Evolutionary conservation across 2,113 vertebrate species (phyloP), one percentile per base, ranked within the genome.

Genomic region (Dicrurus megarhynchus): DNA sequence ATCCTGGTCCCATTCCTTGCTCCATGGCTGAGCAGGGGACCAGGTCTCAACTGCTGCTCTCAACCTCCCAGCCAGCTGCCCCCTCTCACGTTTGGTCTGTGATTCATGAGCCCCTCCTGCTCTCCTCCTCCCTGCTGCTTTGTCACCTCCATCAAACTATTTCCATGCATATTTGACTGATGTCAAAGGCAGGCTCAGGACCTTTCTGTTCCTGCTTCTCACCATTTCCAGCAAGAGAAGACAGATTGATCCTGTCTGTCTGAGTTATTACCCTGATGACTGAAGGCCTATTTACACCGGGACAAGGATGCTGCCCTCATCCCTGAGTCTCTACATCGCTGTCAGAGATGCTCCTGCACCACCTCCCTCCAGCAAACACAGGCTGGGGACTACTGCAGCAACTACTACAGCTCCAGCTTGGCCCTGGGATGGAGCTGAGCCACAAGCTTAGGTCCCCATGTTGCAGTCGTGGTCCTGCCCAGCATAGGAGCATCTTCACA

Each of bases 201-300:
- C 79, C 75, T 85, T 69, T 82, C 53, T 87, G n/a, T 84, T 79
- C 49, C 70, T 68, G 56, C 52, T 94, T 65, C 60, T 93, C 44
- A 50, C 70, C 15, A 1, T 65, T 87, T 91, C n/a, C 82, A 91
- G 53, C 49, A 59, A 52, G 28, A 90, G n/a, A 81, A 78, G 64
- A 89, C 81, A 93, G 78, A 92, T 73, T 84, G 91, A 64, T 75
- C 37, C 57, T 69, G 79, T 86, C 91, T 88, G 41, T 52, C 75
- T 83, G 70, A 94, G 84, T 89, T 82, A 91, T 85, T 70, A 64
- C 35, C 19, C 57, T 79, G 84, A 59, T 57, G 33, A 21, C 89
- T 89, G 69, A 89, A 78, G 84, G 27, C 30, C 65, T 79, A 8
- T 82, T 78, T 78, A 55, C 39, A 52, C 17, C 0, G 0, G 32